Evolutionary conservation across 2,888 invertebrate genomes (phyloP), one percentile per base, ranked within the genome.

Genomic region (Lagria hirta): DNA sequence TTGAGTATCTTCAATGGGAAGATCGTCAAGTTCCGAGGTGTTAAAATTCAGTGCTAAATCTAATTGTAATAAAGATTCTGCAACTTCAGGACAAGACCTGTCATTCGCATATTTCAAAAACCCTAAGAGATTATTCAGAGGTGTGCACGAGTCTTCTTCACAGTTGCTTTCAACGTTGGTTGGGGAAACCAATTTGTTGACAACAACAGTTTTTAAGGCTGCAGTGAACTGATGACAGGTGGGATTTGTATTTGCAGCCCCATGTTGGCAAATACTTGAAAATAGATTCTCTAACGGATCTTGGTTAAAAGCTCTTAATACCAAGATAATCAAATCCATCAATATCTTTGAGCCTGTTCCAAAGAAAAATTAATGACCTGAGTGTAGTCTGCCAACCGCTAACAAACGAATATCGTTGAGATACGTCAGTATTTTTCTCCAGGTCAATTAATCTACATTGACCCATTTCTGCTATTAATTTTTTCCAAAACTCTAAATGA

Each of bases 241-340:
- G 4, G 18, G 18, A 18, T 6, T 6, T 4, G 18, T 6, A 20
- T 43, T 43, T 6, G 8, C 29, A 10, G 13, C 22, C 6, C 22
- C 17, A 18, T 23, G 8, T 12, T 45, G 29, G 6, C 41, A 7
- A 3, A 43, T 11, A 11, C 6, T 10, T 7, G 20, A 13, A 44
- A 44, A 43, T 11, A 33, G 13, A 23, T 44, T 44, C 20, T 44
- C 44, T 15, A 44, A 14, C n/a, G 18, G 11, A 20, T 43, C 43
- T 28, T 43, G 38, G 21, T 44, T 44, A 18, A 44, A 21, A 22
- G 44, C 12, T 13, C 49, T 26, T 8, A 42, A 34, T 26, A 32
- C 29, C 2, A 48, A 30, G n/a, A 44, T 29, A 44, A n/a, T 24
- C 12, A 8, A 44, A 32, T 4, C 43, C 43, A 3, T 4, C 24